Evolutionary conservation across 2,113 vertebrate species (phyloP).

Genomic region (Osmerus mordax): DNA sequence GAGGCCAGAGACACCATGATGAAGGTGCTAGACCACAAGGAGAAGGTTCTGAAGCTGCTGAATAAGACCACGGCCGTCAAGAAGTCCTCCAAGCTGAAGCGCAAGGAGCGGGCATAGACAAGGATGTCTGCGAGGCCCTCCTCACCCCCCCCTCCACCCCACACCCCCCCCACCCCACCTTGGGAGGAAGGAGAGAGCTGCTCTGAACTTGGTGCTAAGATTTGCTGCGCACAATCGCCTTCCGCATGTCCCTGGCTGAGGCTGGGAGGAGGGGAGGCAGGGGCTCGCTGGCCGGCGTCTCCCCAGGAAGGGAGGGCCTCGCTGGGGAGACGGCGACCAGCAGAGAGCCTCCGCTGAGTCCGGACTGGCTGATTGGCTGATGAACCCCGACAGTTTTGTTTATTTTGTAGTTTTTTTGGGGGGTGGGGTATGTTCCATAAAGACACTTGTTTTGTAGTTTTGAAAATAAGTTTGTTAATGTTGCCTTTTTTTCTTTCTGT

Average conservation of each 20-base stretch:
- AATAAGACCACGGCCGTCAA: slow-evolving; percentile 95
- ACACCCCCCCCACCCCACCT: neutral
- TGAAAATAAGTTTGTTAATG: no score
- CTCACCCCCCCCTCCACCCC: neutral
- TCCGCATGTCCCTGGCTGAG: neutral
- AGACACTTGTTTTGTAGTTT: no score
- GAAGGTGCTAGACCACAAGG: slow-evolving; percentile 97
- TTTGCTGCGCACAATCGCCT: slow-evolving; percentile 38
- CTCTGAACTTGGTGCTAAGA: slow-evolving; percentile 23
- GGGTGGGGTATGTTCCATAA: no score
- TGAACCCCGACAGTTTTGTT: no score
- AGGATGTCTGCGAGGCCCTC: neutral
- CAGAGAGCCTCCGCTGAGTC: no score
- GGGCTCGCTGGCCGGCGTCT: no score
- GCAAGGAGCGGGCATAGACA: slow-evolving; percentile 87
- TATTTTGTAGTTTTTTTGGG: no score
- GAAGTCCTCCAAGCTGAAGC: slow-evolving; percentile 95
- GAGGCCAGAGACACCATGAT: slow-evolving; percentile 99
- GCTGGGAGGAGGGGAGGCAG: neutral
- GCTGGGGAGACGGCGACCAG: no score
- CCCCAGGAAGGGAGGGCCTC: no score
- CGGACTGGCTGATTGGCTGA: no score
- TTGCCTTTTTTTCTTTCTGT: no score
- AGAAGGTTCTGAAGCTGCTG: slow-evolving; percentile 94
- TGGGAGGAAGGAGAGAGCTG: neutral